Percentiles rank a stretch among this genome's conserved stretches.
Conservation (phyloP, 2,113 vertebrate genomes). For the Camarhynchus parvulus region DNA sequence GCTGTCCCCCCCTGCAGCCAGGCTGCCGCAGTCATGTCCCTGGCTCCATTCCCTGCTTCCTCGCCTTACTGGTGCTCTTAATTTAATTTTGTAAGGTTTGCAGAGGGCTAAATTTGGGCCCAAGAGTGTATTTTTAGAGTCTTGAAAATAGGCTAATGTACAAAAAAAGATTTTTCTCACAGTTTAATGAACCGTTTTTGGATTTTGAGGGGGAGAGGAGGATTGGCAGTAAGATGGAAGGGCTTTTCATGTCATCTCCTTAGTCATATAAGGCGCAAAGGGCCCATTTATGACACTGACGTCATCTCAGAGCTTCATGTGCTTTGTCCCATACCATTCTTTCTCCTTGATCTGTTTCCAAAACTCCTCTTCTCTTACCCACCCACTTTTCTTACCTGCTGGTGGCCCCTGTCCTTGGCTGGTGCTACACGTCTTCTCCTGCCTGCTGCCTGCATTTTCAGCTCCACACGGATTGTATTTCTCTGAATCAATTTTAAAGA, state of each 20-base stretch:
- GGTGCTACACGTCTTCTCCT: background rate
- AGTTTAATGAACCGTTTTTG: background rate
- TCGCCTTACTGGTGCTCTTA: background rate
- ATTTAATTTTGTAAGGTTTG: background rate
- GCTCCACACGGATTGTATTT: background rate
- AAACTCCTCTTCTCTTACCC: background rate
- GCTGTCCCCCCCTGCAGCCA: rapidly evolving
- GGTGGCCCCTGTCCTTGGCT: background rate
- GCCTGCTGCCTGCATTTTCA: background rate
- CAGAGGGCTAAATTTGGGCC: slow-evolving; percentile 1
- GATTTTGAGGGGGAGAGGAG: background rate
- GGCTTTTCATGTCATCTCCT: background rate
- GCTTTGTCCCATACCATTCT: background rate
- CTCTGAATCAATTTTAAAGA: background rate
- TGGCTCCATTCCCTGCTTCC: background rate
- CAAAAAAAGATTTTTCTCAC: slow-evolving; percentile 22
- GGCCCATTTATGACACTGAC: background rate
- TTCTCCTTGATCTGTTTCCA: background rate
- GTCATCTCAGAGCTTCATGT: background rate
- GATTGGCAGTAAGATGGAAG: background rate
- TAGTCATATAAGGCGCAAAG: background rate
- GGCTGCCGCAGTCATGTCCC: background rate
- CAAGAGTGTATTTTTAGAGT: background rate
- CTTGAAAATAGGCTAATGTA: slow-evolving; percentile 23
- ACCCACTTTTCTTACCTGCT: background rate